Evolutionary conservation across 1,140 invertebrate genomes (phyloP).

Genomic region (Leguminivora glycinivorella): DNA sequence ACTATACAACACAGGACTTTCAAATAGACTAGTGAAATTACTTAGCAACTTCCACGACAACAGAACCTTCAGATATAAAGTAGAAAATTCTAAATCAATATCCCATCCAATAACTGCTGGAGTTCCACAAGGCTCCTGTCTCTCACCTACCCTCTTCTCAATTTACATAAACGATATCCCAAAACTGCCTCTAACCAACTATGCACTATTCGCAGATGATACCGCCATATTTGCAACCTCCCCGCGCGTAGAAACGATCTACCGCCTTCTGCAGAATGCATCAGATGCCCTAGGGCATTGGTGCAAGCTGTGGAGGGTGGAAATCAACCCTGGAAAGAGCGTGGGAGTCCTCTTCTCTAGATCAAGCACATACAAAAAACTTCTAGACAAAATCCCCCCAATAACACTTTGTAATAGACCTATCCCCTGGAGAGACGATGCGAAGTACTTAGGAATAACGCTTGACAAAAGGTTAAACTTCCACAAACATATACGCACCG

Average conservation of each 20-base stretch:
- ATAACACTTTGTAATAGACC: neutral
- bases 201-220: neutral
- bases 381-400: neutral
- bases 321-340: neutral
- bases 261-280: neutral
- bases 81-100: too few species aligned
- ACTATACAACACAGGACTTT: too few species aligned
- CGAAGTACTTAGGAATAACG: slow-evolving; percentile 25
- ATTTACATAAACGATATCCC: too few species aligned
- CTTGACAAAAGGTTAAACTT: slow-evolving; percentile 9
- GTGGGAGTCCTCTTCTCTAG: neutral
- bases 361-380: too few species aligned
- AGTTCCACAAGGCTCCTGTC: too few species aligned
- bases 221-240: neutral
- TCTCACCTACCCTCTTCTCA: too few species aligned
- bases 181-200: neutral
- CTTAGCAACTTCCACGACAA: too few species aligned
- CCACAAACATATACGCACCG: neutral
- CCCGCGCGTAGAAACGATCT: neutral
- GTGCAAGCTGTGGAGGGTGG: neutral
- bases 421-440: neutral
- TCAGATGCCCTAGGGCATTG: neutral
- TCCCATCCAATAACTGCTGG: too few species aligned
- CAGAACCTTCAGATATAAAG: too few species aligned
- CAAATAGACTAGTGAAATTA: too few species aligned